phyloP scores from a whole-genome alignment of 2,888 invertebrate species.

The Neoaliturus tenellus region DNA sequence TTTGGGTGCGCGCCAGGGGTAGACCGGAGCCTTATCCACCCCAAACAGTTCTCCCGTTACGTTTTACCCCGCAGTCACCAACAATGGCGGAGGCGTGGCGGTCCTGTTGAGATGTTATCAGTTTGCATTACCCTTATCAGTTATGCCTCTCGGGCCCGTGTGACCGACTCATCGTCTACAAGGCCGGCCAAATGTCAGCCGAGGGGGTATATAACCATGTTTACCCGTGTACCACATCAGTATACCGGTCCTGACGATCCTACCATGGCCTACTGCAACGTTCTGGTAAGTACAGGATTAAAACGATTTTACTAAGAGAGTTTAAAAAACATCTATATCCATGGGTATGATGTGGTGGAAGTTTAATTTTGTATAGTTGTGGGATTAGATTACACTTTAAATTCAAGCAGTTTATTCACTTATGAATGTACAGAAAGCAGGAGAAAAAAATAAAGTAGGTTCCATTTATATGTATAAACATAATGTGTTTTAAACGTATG shows the following conservation, averaged over 20 bases:
- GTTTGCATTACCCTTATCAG: background rate
- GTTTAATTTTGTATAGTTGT: too few relatives aligned
- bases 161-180: constrained; percentile 1
- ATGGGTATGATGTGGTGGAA: too few relatives aligned
- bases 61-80: background rate
- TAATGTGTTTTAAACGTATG: too few relatives aligned
- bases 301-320: too few relatives aligned
- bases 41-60: background rate
- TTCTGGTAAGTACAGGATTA: background rate
- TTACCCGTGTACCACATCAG: background rate
- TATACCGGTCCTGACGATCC: background rate
- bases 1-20: background rate
- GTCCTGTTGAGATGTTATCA: background rate
- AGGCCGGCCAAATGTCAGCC: constrained; percentile 5
- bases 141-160: constrained; percentile 1
- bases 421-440: too few relatives aligned
- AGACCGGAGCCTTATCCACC: background rate
- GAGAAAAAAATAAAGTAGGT: too few relatives aligned
- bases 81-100: background rate
- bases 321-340: too few relatives aligned
- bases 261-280: background rate
- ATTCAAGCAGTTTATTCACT: too few relatives aligned
- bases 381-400: too few relatives aligned
- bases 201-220: constrained; percentile 31
- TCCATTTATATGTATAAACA: too few relatives aligned